Conservation (phyloP, 2,113 vertebrate genomes). For the Piaya cayana region DNA sequence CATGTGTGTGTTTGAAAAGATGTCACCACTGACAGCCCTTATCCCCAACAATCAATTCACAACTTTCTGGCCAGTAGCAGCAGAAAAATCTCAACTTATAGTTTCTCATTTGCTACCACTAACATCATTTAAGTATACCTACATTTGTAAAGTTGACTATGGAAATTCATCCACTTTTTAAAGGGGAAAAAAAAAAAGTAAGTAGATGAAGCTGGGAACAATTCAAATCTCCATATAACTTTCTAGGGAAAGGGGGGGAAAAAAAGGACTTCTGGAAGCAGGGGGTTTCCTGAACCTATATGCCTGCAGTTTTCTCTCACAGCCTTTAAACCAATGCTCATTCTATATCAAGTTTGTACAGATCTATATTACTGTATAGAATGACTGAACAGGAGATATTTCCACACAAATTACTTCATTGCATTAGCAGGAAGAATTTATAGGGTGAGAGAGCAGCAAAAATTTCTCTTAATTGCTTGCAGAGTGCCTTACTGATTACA, state of each 20-base stretch:
- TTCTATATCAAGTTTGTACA: not conserved
- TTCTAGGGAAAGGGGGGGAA: not conserved
- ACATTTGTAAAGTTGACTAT: not conserved
- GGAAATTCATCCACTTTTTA: not conserved
- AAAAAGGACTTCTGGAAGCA: not conserved
- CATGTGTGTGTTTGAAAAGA: not conserved
- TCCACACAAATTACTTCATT: not conserved
- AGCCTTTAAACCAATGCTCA: not conserved
- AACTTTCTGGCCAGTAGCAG: not conserved
- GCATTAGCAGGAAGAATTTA: not conserved
- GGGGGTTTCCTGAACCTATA: not conserved
- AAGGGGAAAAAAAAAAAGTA: not conserved
- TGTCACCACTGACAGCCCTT: not conserved
- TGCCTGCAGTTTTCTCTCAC: not conserved
- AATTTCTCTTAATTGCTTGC: not conserved
- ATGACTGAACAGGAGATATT: not conserved
- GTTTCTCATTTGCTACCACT: not conserved
- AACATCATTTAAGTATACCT: not conserved
- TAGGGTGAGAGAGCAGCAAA: not conserved
- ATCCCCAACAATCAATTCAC: not conserved
- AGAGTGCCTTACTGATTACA: not conserved
- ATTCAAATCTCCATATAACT: not conserved
- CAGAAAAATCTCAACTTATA: not conserved
- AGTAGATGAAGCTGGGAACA: not conserved
- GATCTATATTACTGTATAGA: not conserved